Evolutionary conservation across 2,797 vertebrate species (phyloP).

Genomic region (Poecilia picta): DNA sequence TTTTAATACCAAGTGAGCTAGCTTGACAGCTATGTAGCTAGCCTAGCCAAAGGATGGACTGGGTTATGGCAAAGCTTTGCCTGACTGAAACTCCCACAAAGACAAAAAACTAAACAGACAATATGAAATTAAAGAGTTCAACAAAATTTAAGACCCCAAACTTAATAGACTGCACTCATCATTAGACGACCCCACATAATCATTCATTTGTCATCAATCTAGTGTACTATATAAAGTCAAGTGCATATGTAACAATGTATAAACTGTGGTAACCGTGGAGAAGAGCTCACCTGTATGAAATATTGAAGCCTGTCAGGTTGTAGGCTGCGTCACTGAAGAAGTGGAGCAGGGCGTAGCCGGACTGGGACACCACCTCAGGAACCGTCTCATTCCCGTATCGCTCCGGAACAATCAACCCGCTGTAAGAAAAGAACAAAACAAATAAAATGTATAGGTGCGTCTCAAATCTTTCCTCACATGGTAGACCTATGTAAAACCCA

Average conservation of each 20-base stretch:
- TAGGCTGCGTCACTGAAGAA: constrained; percentile 99
- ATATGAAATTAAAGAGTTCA: neutral
- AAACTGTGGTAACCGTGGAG: neutral
- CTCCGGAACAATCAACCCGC: constrained; percentile 95
- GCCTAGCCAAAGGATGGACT: too few species aligned
- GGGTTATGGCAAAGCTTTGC: too few species aligned
- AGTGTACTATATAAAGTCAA: neutral
- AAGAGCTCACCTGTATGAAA: constrained; percentile 90
- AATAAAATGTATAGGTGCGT: neutral
- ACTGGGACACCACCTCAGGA: constrained; percentile 92
- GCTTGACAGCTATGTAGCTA: too few species aligned
- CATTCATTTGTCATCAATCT: neutral
- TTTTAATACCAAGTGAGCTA: too few species aligned
- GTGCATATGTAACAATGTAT: neutral
- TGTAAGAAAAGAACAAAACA: constrained; percentile 45
- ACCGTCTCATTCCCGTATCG: constrained; percentile 91
- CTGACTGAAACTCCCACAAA: neutral
- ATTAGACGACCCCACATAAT: neutral
- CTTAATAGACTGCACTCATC: neutral
- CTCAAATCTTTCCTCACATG: neutral
- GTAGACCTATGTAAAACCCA: neutral
- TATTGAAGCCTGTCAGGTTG: constrained; percentile 98
- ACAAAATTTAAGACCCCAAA: neutral
- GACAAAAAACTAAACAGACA: neutral
- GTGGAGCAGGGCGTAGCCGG: constrained; percentile 91